Evolutionary conservation across 2,888 invertebrate species (phyloP).

Genomic region (Spodoptera littoralis): DNA sequence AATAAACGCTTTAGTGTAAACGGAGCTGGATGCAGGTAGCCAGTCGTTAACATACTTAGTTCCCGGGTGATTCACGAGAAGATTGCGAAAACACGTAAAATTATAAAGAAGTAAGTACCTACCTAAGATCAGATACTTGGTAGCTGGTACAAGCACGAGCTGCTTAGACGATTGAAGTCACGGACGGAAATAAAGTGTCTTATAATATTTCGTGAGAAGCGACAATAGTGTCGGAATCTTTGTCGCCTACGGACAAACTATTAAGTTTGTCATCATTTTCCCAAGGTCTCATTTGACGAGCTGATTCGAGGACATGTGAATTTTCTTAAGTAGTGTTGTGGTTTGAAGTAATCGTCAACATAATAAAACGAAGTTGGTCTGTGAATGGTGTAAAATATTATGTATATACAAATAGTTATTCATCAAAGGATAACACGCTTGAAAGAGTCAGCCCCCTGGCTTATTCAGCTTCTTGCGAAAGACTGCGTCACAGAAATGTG

Average conservation of each 20-base stretch:
- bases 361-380: neutral
- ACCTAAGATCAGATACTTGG: constrained; percentile 36
- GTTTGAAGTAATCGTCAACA: constrained; percentile 11
- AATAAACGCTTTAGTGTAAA: constrained; percentile 52
- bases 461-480: constrained; percentile 35
- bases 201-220: constrained; percentile 26
- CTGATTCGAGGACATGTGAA: constrained; percentile 20
- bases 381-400: too few relatives aligned
- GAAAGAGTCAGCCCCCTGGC: constrained; percentile 13
- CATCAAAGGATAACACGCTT: constrained; percentile 1
- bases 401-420: too few relatives aligned
- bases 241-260: constrained; percentile 22
- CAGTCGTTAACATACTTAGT: constrained; percentile 49
- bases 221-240: constrained; percentile 14
- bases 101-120: constrained; percentile 35
- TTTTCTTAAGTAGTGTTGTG: constrained; percentile 8
- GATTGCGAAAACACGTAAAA: constrained; percentile 47
- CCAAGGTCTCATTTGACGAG: constrained; percentile 19
- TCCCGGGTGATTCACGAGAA: constrained; percentile 49
- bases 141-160: constrained; percentile 32
- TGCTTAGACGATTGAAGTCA: constrained; percentile 32
- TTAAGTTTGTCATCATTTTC: constrained; percentile 27
- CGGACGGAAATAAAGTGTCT: constrained; percentile 36
- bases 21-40: constrained; percentile 48
- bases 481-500: constrained; percentile 33